A percentile compares a stretch with the other conserved stretches of the same genome.
phyloP scores from a whole-genome alignment of 1,140 invertebrate genomes.

The Dermatophagoides farinae region DNA sequence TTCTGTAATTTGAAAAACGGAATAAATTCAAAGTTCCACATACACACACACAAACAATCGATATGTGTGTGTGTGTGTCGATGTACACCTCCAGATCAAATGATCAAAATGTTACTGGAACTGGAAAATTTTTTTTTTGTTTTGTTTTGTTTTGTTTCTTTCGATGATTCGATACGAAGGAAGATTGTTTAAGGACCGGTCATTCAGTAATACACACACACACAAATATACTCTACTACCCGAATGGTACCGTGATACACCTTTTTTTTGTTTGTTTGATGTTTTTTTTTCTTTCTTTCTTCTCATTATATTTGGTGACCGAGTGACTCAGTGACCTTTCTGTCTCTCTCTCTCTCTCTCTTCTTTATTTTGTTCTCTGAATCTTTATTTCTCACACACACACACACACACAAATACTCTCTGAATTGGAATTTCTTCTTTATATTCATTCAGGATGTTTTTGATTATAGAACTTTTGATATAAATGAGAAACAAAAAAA shows the following conservation, averaged over 20 bases:
- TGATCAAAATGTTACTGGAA: too few relatives aligned
- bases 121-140: too few relatives aligned
- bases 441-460: not conserved
- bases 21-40: not conserved
- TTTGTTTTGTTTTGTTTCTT: too few relatives aligned
- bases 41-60: not conserved
- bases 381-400: not conserved
- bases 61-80: too few relatives aligned
- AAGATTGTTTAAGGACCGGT: not conserved
- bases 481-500: too few relatives aligned
- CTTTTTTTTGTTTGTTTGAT: not conserved
- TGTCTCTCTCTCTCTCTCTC: not conserved
- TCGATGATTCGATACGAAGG: too few relatives aligned
- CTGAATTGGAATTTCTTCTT: not conserved
- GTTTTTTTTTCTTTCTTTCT: too few relatives aligned
- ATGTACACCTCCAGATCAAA: too few relatives aligned
- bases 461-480: too few relatives aligned
- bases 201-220: not conserved
- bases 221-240: not conserved
- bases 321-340: conserved; percentile 9
- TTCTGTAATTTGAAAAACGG: not conserved
- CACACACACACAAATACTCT: too few relatives aligned
- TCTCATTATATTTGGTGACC: not conserved
- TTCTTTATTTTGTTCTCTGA: not conserved
- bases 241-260: not conserved